Evolutionary conservation across 1,140 invertebrate species (phyloP).

Genomic region (Mizuhopecten yessoensis): DNA sequence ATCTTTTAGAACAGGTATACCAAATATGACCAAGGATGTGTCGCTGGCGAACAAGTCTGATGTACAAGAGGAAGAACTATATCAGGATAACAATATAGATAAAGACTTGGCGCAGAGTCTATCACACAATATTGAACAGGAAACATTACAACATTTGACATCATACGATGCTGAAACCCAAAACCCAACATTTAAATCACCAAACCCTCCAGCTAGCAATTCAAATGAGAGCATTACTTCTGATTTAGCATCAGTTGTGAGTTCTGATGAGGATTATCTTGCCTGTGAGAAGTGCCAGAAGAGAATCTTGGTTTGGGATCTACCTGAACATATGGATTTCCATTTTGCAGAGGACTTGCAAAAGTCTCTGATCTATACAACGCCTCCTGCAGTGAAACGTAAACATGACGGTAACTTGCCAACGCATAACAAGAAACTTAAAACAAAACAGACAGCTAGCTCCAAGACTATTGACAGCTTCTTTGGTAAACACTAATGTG

Average conservation of each 20-base stretch:
- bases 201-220: background rate
- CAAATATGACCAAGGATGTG: slow-evolving; percentile 43
- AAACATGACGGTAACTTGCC: background rate
- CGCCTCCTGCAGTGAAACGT: background rate
- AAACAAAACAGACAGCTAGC: background rate
- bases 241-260: background rate
- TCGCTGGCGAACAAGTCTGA: background rate
- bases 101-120: background rate
- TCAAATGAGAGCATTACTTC: background rate
- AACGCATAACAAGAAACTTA: slow-evolving; percentile 4
- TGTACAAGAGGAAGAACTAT: slow-evolving; percentile 43
- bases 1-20: slow-evolving; percentile 32
- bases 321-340: slow-evolving; percentile 84
- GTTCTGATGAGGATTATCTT: slow-evolving; percentile 65
- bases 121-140: background rate
- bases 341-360: slow-evolving; percentile 83
- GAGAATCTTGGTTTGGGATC: slow-evolving; percentile 79
- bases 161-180: background rate
- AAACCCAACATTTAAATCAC: background rate
- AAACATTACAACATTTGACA: background rate
- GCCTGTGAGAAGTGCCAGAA: slow-evolving; percentile 81
- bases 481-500: background rate
- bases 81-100: background rate
- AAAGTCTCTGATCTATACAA: slow-evolving; percentile 45
- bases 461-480: slow-evolving; percentile 7